These are phyloP conservation scores for Drosophila diplacantha DNA, from an alignment of 2,888 invertebrate species.

Conservation along the genomic window DNA sequence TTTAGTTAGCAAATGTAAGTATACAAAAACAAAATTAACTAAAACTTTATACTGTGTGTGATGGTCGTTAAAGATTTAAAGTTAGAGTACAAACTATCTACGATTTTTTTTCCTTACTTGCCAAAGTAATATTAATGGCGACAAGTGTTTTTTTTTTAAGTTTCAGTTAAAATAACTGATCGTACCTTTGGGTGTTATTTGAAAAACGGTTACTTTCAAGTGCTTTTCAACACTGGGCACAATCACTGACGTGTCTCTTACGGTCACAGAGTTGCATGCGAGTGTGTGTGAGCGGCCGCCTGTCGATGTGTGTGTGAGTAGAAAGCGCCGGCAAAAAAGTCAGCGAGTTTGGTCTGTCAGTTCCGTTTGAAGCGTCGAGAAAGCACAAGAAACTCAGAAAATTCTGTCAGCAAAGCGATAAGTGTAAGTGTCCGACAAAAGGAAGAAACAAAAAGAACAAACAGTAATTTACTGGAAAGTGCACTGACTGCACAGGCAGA, in stretches of 20 bases:
- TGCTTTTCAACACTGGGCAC: constrained; percentile 51
- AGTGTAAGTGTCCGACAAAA: constrained; percentile 47
- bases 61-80: not conserved
- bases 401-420: constrained; percentile 23
- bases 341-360: constrained; percentile 49
- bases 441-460: too few species aligned
- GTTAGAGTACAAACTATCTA: not conserved
- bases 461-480: not conserved
- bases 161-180: not conserved
- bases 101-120: not conserved
- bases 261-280: constrained; percentile 22
- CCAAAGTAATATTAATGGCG: not conserved
- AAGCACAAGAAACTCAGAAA: constrained; percentile 25
- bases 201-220: constrained; percentile 27
- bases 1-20: constrained; percentile 65
- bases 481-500: not conserved
- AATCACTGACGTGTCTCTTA: constrained; percentile 61
- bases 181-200: constrained; percentile 11
- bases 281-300: constrained; percentile 24
- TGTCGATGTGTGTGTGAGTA: constrained; percentile 27
- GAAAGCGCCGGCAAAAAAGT: constrained; percentile 58
- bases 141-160: constrained; percentile 1
- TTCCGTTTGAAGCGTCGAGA: constrained; percentile 56
- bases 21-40: constrained; percentile 7
- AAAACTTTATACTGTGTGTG: not conserved